Base-by-base conservation (phyloP, 2,888 invertebrate species). In the Vanessa cardui region DNA sequence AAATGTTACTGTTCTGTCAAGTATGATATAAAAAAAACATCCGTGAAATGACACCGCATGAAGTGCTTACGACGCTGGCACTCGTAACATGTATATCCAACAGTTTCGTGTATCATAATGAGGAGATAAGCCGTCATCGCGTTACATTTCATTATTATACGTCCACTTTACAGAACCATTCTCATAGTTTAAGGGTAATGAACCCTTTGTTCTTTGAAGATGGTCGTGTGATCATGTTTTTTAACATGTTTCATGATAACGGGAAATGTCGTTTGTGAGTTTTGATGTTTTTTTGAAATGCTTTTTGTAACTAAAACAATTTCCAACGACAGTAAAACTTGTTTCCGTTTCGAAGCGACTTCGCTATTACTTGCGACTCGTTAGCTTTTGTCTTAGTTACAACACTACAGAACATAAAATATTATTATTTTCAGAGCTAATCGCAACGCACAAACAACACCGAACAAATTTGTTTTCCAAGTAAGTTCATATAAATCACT, bases 161-260 rank as follows among this genome's bases (percentile, higher is more conserved):
- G 71, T 69, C 58, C 62, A 66, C 62, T 72, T 72, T 66, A 73
- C 70, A 73, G 69, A 69, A 70, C 64, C 70, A 74, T 76, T 77
- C 75, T 73, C 70, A 73, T 74, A 76, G 73, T 70, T 63, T 67
- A 73, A 72, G 72, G 74, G 74, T 77, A 72, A 74, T 70, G 71
- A 74, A 74, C 73, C 76, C 73, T 79, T 78, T 78, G 77, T 78
- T 78, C 76, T 69, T 66, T 61, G 71, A 72, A 69, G 58, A 61
- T 65, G 68, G 66, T 77, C 78, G 76, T 79, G 78, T 73, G 77
- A 79, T 76, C 74, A 72, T 69, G 61, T 62, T 68, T 70, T 72
- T 66, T 71, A 69, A 70, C 72, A 69, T 72, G 74, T 74, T 72
- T 72, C 69, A 66, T 54, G 63, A 68, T 76, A 73, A 76, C 73